Base-by-base conservation (phyloP, 1,140 invertebrate species). In the Battus philenor region DNA sequence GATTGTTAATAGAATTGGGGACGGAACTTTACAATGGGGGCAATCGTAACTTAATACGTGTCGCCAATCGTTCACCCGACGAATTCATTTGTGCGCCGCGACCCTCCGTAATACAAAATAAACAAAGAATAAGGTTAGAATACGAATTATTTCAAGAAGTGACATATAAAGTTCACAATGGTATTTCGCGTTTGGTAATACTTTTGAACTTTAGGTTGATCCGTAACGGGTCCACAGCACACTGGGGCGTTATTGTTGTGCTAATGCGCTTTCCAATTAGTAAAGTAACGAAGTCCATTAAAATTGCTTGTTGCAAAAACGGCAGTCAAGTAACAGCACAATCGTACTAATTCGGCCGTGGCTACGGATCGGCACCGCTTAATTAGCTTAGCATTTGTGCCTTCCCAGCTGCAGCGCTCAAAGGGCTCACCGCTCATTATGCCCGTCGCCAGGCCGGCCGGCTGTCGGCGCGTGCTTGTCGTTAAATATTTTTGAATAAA, bases 381-480 rank as follows among this genome's bases (percentile, higher is more conserved):
- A 84, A 84, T 84, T 84, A 84, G 74, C 65, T 63, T 60, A 58
- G 62, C 73, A 64, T 78, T 84, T 70, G 68, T 64, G 54, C 59
- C 61, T 50, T 48, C 63, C 53, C 47, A 44, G 50, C 61, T 66
- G 57, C 74, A 68, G 59, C 70, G 72, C 72, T 82, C 80, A 84
- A 84, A 84, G 77, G 76, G 77, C 79, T 70, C 66, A 58, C 62
- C 62, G 70, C 76, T 84, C 72, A 80, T 82, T 80, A 82, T 67
- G 59, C 49, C 56, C 58, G 49, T 48, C 46, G 59, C 57, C 59
- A 59, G 51, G 54, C 46, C 48, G 43, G 50, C 26, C 52, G 49
- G 54, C n/a, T 47, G 54, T 30, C 46, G 49, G 34, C 44, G 47
- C 53, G 43, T 46, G 53, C 58, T 48, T 50, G 55, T 48, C 36